These are phyloP conservation scores for Basileuterus tristriatus DNA, from an alignment of 2,797 vertebrate genomes.

Conservation along the genomic window DNA sequence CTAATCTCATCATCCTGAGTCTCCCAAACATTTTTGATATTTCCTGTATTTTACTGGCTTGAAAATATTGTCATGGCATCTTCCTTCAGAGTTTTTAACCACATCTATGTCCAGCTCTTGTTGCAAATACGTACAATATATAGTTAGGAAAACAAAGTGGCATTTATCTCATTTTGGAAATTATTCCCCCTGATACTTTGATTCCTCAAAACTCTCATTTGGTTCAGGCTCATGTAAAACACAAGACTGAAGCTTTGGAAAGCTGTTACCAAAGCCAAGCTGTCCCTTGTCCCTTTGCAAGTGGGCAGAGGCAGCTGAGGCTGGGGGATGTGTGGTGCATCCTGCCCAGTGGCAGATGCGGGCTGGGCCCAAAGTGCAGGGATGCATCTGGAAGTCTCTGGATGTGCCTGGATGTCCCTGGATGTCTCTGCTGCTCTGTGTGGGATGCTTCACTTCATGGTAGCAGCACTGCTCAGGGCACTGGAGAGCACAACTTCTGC, in stretches of 20 bases:
- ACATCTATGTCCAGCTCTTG: neutral
- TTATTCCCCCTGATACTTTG: neutral
- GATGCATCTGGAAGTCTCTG: too few species aligned
- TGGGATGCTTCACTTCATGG: fast-evolving
- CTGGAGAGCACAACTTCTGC: neutral
- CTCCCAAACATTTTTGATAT: neutral
- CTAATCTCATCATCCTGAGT: neutral
- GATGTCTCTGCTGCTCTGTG: fast-evolving
- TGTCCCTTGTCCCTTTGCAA: neutral
- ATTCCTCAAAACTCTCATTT: neutral
- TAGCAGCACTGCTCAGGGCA: neutral
- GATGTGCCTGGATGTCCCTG: fast-evolving
- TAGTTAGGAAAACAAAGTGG: neutral
- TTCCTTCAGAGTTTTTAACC: neutral
- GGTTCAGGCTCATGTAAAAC: neutral
- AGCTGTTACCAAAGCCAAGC: neutral
- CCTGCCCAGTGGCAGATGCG: neutral
- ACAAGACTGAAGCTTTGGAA: neutral
- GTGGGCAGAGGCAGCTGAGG: neutral
- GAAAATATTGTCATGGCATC: neutral
- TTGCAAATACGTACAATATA: neutral
- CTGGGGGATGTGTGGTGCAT: neutral
- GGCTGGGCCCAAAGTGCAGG: neutral
- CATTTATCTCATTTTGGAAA: neutral
- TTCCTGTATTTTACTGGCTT: neutral